Percentiles rank a stretch among this genome's conserved stretches.
phyloP scores from a whole-genome alignment of 2,888 invertebrate species.

The Lasioglossum morio region DNA sequence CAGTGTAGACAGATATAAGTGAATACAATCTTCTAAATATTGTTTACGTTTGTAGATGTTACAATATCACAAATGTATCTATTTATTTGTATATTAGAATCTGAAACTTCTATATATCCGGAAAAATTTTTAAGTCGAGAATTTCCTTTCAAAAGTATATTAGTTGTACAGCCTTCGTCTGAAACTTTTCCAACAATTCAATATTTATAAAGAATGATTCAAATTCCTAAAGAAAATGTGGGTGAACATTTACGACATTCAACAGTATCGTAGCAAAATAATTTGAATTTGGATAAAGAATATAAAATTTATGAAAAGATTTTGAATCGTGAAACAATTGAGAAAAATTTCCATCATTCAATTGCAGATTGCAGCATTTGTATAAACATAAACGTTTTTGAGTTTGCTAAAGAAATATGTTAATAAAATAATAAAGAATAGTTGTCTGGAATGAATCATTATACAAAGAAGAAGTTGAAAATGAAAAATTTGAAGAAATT shows the following conservation, averaged over 20 bases:
- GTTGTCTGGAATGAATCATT: not conserved
- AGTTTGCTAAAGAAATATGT: not conserved
- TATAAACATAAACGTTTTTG: not conserved
- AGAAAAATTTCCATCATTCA: not conserved
- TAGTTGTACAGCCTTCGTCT: not conserved
- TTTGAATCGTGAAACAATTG: not conserved
- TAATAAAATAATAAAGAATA: not conserved
- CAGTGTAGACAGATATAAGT: not conserved
- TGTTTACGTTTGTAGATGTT: not conserved
- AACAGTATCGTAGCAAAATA: not conserved
- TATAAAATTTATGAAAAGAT: not conserved
- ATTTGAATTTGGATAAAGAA: not conserved
- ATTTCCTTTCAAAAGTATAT: not conserved
- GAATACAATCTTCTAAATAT: too few species aligned
- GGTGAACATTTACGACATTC: not conserved
- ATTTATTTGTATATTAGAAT: not conserved
- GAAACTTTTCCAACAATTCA: not conserved
- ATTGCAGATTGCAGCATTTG: not conserved
- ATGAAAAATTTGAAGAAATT: not conserved
- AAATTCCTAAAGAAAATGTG: not conserved
- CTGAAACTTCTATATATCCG: not conserved
- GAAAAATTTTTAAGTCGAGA: not conserved
- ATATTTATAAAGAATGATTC: not conserved
- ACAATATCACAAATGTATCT: not conserved
- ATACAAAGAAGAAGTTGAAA: not conserved